Conservation (phyloP, 2,113 vertebrate species). For the Cebidichthys violaceus region DNA sequence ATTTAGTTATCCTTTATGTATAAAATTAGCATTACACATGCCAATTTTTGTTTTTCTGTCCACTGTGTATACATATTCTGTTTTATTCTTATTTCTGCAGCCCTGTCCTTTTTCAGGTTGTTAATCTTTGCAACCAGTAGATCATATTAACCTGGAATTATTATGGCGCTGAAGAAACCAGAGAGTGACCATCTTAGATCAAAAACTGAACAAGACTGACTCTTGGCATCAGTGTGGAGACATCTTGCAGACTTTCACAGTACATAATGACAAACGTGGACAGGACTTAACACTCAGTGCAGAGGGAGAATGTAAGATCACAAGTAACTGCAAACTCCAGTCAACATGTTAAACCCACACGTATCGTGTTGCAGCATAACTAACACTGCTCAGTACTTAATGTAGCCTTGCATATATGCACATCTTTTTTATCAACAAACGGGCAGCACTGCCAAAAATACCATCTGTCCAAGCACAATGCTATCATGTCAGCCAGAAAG, state of each 20-base stretch:
- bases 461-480: slow-evolving; percentile 6
- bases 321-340: slow-evolving; percentile 28
- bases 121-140: neutral
- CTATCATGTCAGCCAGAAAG: slow-evolving; percentile 1
- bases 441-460: neutral
- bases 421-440: neutral
- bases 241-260: slow-evolving; percentile 70
- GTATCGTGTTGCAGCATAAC: neutral
- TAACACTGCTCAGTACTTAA: accelerated
- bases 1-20: neutral
- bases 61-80: neutral
- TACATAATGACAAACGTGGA: slow-evolving; percentile 41
- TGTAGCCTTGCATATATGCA: neutral
- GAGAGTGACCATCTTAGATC: neutral
- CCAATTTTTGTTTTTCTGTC: neutral
- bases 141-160: neutral
- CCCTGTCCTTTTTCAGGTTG: neutral
- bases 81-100: neutral
- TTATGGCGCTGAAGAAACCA: neutral
- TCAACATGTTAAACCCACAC: slow-evolving; percentile 25
- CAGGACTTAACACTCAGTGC: slow-evolving; percentile 34
- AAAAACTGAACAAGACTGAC: neutral
- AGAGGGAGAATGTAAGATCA: slow-evolving; percentile 42
- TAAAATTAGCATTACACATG: neutral
- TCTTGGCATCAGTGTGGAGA: slow-evolving; percentile 42